Conservation (phyloP, 2,797 vertebrate genomes). For the Enoplosus armatus region DNA sequence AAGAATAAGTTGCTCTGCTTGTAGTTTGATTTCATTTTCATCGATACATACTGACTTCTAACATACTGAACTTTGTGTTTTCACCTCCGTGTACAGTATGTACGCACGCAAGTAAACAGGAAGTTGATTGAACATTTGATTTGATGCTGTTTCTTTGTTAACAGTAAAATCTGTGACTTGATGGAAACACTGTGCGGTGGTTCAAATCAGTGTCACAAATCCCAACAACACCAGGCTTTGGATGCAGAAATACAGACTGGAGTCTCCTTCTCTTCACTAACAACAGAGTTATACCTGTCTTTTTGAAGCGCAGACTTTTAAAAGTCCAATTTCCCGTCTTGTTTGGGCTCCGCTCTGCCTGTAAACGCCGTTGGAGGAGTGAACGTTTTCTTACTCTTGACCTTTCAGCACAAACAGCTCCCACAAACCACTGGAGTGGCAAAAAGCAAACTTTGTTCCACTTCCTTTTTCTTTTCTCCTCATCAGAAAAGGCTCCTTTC, state of each 20-base stretch:
- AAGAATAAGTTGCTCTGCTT: too few relatives aligned
- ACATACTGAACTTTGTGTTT: too few relatives aligned
- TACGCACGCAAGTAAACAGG: too few relatives aligned
- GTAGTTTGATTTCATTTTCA: too few relatives aligned
- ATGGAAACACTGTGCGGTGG: too few relatives aligned
- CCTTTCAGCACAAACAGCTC: slow-evolving; percentile 18
- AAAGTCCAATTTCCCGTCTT: neutral
- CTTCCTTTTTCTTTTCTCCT: slow-evolving; percentile 16
- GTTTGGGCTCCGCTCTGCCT: neutral
- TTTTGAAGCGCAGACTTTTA: neutral
- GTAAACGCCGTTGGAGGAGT: neutral
- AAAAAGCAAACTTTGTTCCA: slow-evolving; percentile 39
- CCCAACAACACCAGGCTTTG: neutral
- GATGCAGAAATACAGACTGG: neutral
- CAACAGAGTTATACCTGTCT: neutral
- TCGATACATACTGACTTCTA: too few relatives aligned
- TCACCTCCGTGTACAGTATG: neutral
- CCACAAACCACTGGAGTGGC: slow-evolving; percentile 5
- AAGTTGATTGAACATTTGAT: neutral
- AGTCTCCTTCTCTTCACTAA: neutral
- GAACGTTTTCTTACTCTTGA: slow-evolving; percentile 7
- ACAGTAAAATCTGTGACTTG: neutral
- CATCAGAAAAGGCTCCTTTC: slow-evolving; percentile 39
- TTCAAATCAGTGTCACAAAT: neutral
- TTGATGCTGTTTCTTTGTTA: neutral